Percentiles rank a stretch among this genome's conserved stretches.
Evolutionary conservation across 2,888 invertebrate species (phyloP).

Genomic region (Gisinianus flammeolus): DNA sequence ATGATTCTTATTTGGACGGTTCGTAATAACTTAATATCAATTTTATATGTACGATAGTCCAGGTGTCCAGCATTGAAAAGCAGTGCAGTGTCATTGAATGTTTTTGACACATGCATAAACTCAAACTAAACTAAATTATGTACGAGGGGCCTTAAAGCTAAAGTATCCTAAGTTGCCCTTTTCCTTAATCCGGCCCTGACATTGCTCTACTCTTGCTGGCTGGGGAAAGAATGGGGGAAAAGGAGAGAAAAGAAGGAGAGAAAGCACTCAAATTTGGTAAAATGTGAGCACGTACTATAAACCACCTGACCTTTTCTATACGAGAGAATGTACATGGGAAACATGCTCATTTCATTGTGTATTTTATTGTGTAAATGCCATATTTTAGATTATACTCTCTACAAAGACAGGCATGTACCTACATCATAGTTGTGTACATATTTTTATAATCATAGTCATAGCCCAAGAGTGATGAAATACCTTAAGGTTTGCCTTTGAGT

Average conservation of each 20-base stretch:
- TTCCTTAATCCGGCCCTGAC: neutral
- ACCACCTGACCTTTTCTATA: conserved; percentile 18
- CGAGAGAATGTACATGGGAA: neutral
- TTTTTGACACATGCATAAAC: neutral
- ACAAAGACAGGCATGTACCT: neutral
- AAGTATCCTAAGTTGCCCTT: neutral
- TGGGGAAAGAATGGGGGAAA: neutral
- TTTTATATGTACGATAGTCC: too few species aligned
- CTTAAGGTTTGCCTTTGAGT: too few species aligned
- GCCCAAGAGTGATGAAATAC: too few species aligned
- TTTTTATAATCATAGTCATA: neutral
- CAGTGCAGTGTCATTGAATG: neutral
- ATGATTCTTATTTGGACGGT: neutral
- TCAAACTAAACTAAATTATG: neutral
- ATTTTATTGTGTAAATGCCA: neutral
- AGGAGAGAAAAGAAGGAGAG: neutral
- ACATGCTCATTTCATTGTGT: neutral
- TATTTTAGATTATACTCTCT: neutral
- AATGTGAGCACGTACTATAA: conserved; percentile 14
- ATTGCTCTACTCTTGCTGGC: neutral
- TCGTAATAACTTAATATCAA: too few species aligned
- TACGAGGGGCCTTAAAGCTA: neutral
- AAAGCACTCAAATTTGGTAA: conserved; percentile 20
- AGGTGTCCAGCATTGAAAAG: neutral
- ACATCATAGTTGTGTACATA: neutral